phyloP scores from a whole-genome alignment of 1,140 invertebrate species.

The Orchestia grillus region DNA sequence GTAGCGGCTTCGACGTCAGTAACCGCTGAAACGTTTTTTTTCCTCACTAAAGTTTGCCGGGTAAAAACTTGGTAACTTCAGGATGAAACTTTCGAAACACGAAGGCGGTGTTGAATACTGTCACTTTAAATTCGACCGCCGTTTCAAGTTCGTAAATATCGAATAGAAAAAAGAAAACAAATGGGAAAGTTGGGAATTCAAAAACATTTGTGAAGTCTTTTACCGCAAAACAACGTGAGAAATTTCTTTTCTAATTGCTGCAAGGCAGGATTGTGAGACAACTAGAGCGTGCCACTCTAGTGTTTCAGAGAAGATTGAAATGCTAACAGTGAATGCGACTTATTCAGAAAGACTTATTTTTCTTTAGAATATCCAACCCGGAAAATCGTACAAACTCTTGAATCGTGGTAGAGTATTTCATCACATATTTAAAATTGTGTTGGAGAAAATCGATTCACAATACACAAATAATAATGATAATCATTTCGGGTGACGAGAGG shows the following conservation, averaged over 20 bases:
- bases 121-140: not conserved
- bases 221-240: not conserved
- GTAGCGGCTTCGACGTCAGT: not conserved
- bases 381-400: too few relatives aligned
- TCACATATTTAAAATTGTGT: too few relatives aligned
- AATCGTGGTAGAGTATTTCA: too few relatives aligned
- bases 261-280: not conserved
- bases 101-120: not conserved
- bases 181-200: not conserved
- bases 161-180: not conserved
- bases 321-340: not conserved
- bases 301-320: not conserved
- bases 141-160: not conserved
- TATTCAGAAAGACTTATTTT: not conserved
- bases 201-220: not conserved
- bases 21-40: not conserved
- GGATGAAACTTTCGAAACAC: not conserved
- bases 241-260: not conserved
- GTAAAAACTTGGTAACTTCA: not conserved
- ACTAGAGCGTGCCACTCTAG: not conserved
- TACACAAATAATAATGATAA: too few relatives aligned
- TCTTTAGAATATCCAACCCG: too few relatives aligned
- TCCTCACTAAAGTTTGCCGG: not conserved
- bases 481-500: too few relatives aligned
- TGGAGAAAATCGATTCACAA: too few relatives aligned